Base-by-base conservation (phyloP, 1,140 invertebrate species). In the Hyposmocoma kahamanoa region DNA sequence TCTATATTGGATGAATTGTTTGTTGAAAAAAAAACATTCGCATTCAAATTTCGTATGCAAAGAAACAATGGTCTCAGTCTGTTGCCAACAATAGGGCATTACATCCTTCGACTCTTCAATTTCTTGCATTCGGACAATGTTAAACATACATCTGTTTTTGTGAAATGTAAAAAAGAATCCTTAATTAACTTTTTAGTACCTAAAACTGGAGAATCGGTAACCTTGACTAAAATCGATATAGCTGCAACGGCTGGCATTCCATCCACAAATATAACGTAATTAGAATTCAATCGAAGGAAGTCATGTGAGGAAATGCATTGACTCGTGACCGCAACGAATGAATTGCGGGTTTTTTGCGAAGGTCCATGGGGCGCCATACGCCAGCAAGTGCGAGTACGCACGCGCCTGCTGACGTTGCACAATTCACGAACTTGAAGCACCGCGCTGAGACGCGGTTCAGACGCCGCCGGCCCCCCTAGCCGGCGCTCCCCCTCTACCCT, bases 331-430 rank as follows among this genome's bases (percentile, higher is more conserved):
- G 46, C 28, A 30, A 19, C 39, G 47, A 19, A 20, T 36, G 41
- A 49, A 30, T 30, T 21, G 28, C 22, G 36, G 24, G 26, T 53
- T 58, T 56, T 59, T 59, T 58, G 50, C 36, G 26, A 22, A 36
- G 28, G 13, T 11, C 18, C 20, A 22, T 36, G 28, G 26, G 49
- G 58, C 53, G 58, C 58, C 50, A 47, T 46, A 59, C 47, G 48
- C 49, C 53, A 48, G 53, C 32, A 42, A 50, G 45, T 36, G 48
- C 48, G 49, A 62, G 50, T 70, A 67, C 66, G 62, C 68, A 78
- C 72, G 74, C 67, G 72, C 62, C 54, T 53, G 71, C 64, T 81
- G 70, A 78, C 74, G 67, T 78, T 81, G 77, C 77, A 81, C 66
- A 72, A 81, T 81, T 70, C 62, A 70, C 65, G 58, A 52, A 20